A percentile compares a stretch with the other conserved stretches of the same genome.
phyloP scores from a whole-genome alignment of 2,113 vertebrate species.

The Aptenodytes forsteri region DNA sequence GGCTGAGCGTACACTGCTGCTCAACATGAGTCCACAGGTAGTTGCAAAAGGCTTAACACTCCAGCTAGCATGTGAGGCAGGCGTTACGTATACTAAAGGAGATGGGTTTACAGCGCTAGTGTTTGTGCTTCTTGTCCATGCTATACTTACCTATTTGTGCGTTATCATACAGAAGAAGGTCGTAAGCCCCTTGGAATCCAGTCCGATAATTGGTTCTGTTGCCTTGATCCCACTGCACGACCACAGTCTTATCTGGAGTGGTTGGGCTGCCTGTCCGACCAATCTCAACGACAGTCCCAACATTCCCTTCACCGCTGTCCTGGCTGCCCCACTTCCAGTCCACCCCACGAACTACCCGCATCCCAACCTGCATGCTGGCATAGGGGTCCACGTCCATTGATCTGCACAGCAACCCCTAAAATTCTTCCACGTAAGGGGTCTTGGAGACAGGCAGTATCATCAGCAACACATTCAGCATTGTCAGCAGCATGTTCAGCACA shows the following conservation, averaged over 20 bases:
- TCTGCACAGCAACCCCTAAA: background rate
- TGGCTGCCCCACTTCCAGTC: constrained; percentile 99
- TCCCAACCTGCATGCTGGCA: constrained; percentile 95
- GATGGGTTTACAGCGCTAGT: background rate
- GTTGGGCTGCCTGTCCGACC: constrained; percentile 95
- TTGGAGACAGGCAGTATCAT: background rate
- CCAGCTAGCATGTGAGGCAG: background rate
- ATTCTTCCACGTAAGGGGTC: background rate
- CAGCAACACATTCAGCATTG: background rate
- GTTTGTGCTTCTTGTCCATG: background rate
- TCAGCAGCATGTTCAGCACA: background rate
- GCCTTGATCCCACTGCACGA: constrained; percentile 98
- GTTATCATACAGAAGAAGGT: constrained; percentile 96
- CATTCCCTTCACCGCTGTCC: constrained; percentile 93
- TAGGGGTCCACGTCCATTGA: constrained; percentile 74
- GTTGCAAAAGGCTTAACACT: background rate
- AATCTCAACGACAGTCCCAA: constrained; percentile 96
- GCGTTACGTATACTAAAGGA: background rate
- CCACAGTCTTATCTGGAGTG: constrained; percentile 94
- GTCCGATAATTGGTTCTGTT: constrained; percentile 97
- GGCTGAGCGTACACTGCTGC: background rate
- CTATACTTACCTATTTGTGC: constrained; percentile 87
- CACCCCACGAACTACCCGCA: constrained; percentile 92
- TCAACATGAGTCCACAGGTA: background rate
- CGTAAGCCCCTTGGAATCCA: constrained; percentile 93